Percentiles rank a stretch among this genome's conserved stretches.
phyloP scores from a whole-genome alignment of 2,797 vertebrate species.

The Anguilla obscura region DNA sequence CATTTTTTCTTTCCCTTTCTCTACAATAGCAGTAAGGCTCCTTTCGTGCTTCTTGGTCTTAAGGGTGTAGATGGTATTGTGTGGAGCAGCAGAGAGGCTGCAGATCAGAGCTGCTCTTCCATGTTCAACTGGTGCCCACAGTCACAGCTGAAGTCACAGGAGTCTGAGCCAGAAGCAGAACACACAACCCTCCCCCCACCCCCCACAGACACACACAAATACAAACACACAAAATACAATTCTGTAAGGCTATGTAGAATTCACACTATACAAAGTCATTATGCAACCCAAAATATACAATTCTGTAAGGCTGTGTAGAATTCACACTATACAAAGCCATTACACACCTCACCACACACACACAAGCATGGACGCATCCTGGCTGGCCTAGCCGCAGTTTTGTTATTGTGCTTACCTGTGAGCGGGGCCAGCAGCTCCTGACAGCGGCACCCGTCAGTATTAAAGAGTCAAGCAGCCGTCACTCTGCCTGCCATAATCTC shows the following conservation, averaged over 20 bases:
- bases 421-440: not conserved
- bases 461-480: conserved; percentile 5
- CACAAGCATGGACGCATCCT: not conserved
- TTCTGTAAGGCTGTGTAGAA: not conserved
- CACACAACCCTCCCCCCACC: not conserved
- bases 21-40: no score
- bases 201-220: not conserved
- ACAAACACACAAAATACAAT: not conserved
- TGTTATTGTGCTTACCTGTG: not conserved
- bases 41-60: conserved; percentile 11
- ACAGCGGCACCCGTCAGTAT: conserved; percentile 14
- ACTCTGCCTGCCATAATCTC: not conserved
- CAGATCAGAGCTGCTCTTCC: not conserved
- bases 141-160: conserved; percentile 7
- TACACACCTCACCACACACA: not conserved
- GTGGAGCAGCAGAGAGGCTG: not conserved
- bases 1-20: no score
- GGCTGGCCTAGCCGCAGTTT: not conserved
- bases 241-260: not conserved
- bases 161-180: not conserved
- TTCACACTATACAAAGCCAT: no score
- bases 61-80: conserved; percentile 5
- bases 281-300: not conserved
- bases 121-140: not conserved
- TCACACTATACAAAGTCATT: no score